These are phyloP conservation scores for Pandion haliaetus DNA, from an alignment of 2,113 vertebrate genomes.

Conservation along the genomic window DNA sequence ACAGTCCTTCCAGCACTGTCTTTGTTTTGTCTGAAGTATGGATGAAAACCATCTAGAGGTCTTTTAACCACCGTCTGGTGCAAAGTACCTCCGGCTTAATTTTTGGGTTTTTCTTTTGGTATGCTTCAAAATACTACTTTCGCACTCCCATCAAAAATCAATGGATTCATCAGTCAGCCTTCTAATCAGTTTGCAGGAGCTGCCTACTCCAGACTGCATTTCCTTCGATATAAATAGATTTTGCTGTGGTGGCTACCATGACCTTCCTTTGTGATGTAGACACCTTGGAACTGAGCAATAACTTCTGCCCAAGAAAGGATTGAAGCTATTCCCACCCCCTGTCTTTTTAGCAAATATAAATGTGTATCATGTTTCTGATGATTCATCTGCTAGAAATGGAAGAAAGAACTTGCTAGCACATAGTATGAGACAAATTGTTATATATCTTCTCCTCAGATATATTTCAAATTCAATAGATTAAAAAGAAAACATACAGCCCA, in stretches of 20 bases:
- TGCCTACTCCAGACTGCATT: neutral
- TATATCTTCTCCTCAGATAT: neutral
- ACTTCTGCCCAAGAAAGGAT: neutral
- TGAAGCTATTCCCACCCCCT: rapidly evolving
- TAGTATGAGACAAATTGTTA: neutral
- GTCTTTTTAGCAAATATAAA: neutral
- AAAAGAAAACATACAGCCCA: neutral
- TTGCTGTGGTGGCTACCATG: neutral
- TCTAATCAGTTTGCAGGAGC: neutral
- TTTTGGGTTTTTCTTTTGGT: neutral
- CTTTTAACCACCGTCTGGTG: neutral
- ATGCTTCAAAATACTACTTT: neutral
- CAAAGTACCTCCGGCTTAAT: neutral
- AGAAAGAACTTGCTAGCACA: neutral
- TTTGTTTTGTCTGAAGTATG: neutral
- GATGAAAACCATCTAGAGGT: neutral
- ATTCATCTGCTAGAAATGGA: neutral
- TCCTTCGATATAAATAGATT: neutral
- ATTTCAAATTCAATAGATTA: neutral
- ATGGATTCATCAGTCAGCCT: neutral
- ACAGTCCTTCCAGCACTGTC: neutral
- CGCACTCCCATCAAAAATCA: neutral
- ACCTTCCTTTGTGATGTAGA: neutral
- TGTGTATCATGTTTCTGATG: neutral
- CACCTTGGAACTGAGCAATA: neutral